These are phyloP conservation scores for Mylabris sibirica DNA, from an alignment of 2,888 invertebrate species.

Conservation along the genomic window DNA sequence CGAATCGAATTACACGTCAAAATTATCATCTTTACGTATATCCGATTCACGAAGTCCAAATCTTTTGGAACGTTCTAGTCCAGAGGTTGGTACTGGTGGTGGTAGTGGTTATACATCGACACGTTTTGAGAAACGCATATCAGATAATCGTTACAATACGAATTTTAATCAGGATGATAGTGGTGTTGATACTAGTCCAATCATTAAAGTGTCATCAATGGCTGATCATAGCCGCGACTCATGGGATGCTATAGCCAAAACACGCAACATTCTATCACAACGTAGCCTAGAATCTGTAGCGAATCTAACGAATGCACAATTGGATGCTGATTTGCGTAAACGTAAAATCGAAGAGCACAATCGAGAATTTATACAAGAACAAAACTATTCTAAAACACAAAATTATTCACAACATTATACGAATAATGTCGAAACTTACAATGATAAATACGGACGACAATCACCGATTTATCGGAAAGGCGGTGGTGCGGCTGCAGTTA, in stretches of 20 bases:
- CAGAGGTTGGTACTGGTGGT: slow-evolving; percentile 44
- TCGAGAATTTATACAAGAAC: slow-evolving; percentile 37
- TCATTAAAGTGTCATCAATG: slow-evolving; percentile 68
- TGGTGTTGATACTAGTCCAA: slow-evolving; percentile 66
- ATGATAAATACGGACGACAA: slow-evolving; percentile 42
- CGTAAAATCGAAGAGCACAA: slow-evolving; percentile 53
- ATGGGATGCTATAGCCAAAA: slow-evolving; percentile 85
- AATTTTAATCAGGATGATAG: slow-evolving; percentile 40
- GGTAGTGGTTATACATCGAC: slow-evolving; percentile 42
- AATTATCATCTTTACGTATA: slow-evolving; percentile 56
- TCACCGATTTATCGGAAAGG: slow-evolving; percentile 61
- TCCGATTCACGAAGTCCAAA: slow-evolving; percentile 54
- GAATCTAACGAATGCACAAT: slow-evolving; percentile 70
- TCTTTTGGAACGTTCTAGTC: slow-evolving; percentile 52
- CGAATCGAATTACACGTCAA: slow-evolving; percentile 52
- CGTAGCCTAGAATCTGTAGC: slow-evolving; percentile 75
- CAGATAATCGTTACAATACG: slow-evolving; percentile 47
- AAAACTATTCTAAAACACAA: slow-evolving; percentile 44
- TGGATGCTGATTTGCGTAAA: slow-evolving; percentile 60
- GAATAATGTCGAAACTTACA: slow-evolving; percentile 42
- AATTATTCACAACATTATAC: slow-evolving; percentile 50
- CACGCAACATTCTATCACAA: slow-evolving; percentile 75
- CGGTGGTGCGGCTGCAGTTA: slow-evolving; percentile 85
- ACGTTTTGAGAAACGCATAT: slow-evolving; percentile 51
- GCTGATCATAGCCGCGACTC: slow-evolving; percentile 74